Evolutionary conservation across 2,797 vertebrate genomes (phyloP).

Genomic region (Cottoperca gobio): DNA sequence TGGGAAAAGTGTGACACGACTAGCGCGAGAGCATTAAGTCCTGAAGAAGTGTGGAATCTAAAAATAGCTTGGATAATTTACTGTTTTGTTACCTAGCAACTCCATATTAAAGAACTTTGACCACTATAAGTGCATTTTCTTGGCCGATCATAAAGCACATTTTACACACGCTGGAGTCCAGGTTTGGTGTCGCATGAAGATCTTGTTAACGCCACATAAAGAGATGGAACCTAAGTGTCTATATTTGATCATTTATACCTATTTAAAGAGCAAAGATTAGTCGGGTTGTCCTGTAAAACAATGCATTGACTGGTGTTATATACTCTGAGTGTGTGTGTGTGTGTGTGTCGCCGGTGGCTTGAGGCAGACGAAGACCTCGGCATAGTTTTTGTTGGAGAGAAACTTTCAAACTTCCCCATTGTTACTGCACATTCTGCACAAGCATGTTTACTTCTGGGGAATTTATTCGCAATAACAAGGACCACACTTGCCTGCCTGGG

Average conservation of each 20-base stretch:
- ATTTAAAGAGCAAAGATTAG: too few species aligned
- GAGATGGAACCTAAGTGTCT: too few species aligned
- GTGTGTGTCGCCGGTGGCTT: constrained; percentile 1
- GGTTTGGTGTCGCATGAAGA: not conserved
- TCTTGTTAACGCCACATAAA: not conserved
- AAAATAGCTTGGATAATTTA: not conserved
- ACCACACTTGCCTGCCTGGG: not conserved
- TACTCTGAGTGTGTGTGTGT: not conserved
- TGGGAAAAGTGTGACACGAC: not conserved
- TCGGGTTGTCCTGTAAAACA: too few species aligned
- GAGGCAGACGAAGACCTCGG: not conserved
- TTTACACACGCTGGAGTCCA: not conserved
- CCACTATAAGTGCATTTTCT: not conserved
- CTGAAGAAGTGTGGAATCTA: not conserved
- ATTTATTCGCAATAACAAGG: not conserved
- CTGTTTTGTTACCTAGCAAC: not conserved
- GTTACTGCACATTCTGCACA: not conserved
- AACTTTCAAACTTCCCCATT: not conserved
- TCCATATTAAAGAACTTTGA: too few species aligned
- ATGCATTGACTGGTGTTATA: too few species aligned
- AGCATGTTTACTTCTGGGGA: not conserved
- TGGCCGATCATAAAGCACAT: not conserved
- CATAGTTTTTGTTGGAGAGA: not conserved
- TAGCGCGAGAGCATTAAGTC: not conserved
- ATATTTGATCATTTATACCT: too few species aligned